Conservation (phyloP, 2,797 vertebrate species). For the Ibycter americanus region DNA sequence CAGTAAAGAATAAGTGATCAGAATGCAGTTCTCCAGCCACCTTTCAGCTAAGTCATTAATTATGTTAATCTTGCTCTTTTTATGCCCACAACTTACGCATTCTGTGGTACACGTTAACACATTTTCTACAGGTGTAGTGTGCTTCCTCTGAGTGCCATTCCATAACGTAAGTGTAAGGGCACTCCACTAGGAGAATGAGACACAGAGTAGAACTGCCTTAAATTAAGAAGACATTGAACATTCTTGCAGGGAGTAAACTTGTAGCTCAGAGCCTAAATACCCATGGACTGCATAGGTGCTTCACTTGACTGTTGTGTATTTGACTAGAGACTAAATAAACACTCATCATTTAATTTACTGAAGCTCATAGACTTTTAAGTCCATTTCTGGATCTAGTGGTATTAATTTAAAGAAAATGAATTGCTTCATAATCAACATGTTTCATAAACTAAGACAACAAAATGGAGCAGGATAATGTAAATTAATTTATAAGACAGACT, state of each 20-base stretch:
- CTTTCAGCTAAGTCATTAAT: background rate
- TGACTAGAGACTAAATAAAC: background rate
- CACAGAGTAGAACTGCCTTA: background rate
- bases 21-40: background rate
- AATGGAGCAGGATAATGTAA: background rate
- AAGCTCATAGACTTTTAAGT: background rate
- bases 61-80: background rate
- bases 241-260: background rate
- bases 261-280: background rate
- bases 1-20: background rate
- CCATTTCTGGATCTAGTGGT: background rate
- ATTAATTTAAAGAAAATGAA: background rate
- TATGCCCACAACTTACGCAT: background rate
- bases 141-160: background rate
- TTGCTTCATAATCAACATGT: background rate
- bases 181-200: background rate
- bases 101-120: background rate
- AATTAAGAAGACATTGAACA: background rate
- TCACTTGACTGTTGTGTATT: background rate
- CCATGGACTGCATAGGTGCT: background rate
- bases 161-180: background rate
- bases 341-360: background rate
- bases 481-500: background rate
- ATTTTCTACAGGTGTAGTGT: background rate
- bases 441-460: background rate